Conservation (phyloP, 64 coral and sea anemone species). For the Montipora foliosa region DNA sequence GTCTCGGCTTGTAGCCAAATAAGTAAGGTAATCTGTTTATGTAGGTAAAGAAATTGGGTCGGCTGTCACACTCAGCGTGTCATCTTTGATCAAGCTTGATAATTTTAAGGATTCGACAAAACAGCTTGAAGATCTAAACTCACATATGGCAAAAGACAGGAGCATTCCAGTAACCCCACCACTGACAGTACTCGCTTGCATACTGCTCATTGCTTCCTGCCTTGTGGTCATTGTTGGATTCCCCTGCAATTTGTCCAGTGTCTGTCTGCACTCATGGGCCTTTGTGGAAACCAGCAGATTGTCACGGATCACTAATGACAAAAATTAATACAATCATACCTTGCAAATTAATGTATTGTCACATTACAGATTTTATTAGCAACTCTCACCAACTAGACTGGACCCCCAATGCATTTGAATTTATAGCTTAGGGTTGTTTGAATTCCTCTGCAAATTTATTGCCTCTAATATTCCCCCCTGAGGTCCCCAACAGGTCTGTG, state of each 20-base stretch:
- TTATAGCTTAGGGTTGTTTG: no score
- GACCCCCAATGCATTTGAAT: no score
- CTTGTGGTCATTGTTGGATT: constrained; percentile 1
- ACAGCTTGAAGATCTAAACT: constrained; percentile 12
- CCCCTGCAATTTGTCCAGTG: constrained; percentile 4
- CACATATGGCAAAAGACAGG: constrained; percentile 77
- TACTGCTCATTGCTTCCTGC: constrained; percentile 47
- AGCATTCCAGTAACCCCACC: constrained; percentile 75
- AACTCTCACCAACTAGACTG: no score
- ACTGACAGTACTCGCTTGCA: constrained; percentile 78
- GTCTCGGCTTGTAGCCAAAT: no score
- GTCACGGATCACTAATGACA: constrained; percentile 46
- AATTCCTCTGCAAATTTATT: no score
- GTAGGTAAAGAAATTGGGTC: no score
- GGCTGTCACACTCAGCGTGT: neutral
- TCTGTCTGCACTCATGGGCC: constrained; percentile 25
- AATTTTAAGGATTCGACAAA: neutral
- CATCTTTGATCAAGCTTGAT: neutral
- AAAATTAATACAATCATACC: neutral
- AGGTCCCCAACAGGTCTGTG: no score
- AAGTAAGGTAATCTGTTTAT: no score
- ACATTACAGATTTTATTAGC: no score
- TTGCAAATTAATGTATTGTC: no score
- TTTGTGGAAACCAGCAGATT: constrained; percentile 26
- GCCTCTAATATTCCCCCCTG: no score